These are phyloP conservation scores for Eretmocerus hayati DNA, from an alignment of 2,888 invertebrate species.

Conservation along the genomic window DNA sequence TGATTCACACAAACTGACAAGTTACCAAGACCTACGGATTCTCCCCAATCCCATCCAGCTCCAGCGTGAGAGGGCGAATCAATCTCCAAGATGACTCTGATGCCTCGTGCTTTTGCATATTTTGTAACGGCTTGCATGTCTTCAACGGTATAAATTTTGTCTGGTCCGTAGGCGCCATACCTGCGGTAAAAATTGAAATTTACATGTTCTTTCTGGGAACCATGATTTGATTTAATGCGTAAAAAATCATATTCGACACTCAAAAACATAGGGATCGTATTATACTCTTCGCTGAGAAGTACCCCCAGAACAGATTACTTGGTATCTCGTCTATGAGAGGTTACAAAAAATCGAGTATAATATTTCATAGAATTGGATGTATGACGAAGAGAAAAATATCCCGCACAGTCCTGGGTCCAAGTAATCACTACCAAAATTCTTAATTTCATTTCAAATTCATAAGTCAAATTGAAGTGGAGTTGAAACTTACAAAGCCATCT, in stretches of 20 bases:
- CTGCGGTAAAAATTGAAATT: no score
- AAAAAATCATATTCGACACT: no score
- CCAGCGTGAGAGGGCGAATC: conserved; percentile 84
- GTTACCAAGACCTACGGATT: conserved; percentile 53
- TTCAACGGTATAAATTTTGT: conserved; percentile 60
- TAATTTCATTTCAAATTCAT: no score
- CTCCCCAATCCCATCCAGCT: conserved; percentile 77
- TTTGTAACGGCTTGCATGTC: conserved; percentile 63
- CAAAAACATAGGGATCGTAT: no score
- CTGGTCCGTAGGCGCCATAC: conserved; percentile 65
- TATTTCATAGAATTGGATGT: neutral
- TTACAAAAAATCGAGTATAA: no score
- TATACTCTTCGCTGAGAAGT: no score
- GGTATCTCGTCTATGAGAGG: no score
- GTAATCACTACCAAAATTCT: neutral
- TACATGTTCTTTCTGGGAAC: no score
- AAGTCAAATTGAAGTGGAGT: no score
- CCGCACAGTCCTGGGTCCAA: neutral
- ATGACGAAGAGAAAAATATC: neutral
- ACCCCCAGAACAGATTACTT: no score
- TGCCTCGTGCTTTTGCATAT: conserved; percentile 73
- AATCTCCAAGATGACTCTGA: conserved; percentile 80
- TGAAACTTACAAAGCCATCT: conserved; percentile 48
- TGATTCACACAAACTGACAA: conserved; percentile 61
- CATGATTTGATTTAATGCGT: no score